Evolutionary conservation across 2,113 vertebrate species (phyloP).

Genomic region (Pycnonotus jocosus): DNA sequence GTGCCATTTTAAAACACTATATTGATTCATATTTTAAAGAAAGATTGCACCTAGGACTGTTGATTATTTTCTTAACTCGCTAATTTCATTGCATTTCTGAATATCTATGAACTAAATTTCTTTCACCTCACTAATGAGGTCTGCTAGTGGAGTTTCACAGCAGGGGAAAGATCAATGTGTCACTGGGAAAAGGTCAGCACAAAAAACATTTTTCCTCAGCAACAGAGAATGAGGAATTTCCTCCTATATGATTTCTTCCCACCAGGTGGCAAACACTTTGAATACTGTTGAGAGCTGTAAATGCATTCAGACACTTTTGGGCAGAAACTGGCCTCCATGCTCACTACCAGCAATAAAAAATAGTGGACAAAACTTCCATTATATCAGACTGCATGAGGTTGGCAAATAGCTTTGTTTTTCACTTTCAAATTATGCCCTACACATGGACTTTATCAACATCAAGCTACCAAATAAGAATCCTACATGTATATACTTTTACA

Average conservation of each 20-base stretch:
- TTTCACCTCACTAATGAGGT: neutral
- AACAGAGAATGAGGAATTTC: neutral
- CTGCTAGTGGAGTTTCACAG: neutral
- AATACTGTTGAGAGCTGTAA: neutral
- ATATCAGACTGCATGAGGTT: neutral
- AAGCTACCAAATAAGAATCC: neutral
- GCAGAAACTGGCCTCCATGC: neutral
- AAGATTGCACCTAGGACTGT: neutral
- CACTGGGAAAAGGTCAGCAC: neutral
- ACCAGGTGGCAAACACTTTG: neutral
- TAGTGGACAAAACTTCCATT: neutral
- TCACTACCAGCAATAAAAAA: neutral
- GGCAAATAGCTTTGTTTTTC: neutral
- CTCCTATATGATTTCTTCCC: neutral
- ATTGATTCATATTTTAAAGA: neutral
- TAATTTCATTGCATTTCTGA: neutral
- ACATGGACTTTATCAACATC: neutral
- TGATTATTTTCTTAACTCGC: neutral
- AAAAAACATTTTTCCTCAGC: neutral
- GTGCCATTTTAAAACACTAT: neutral
- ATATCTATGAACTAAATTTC: neutral
- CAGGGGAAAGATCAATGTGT: neutral
- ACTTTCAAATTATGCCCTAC: neutral
- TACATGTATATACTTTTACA: neutral
- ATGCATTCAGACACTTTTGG: neutral